A percentile compares a stretch with the other conserved stretches of the same genome.
Evolutionary conservation across 2,888 invertebrate genomes (phyloP).

Genomic region (Pachymerium ferrugineum): DNA sequence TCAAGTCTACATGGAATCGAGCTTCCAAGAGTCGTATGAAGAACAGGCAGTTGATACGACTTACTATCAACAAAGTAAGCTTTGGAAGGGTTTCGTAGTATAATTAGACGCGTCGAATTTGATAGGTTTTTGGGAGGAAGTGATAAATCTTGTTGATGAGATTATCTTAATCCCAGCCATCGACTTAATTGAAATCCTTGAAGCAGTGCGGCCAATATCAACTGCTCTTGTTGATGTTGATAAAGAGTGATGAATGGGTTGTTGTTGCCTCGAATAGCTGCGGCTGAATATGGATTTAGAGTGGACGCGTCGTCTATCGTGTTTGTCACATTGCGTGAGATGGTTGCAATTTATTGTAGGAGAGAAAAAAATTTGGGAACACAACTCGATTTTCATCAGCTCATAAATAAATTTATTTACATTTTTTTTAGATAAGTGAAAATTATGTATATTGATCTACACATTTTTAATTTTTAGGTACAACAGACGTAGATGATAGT

Average conservation of each 20-base stretch:
- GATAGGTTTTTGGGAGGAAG: not conserved
- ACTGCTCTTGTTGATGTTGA: not conserved
- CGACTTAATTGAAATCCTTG: not conserved
- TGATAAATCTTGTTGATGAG: not conserved
- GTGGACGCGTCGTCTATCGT: not conserved
- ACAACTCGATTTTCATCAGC: too few relatives aligned
- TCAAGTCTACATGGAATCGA: slow-evolving; percentile 32
- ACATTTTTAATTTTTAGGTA: not conserved
- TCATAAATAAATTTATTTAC: not conserved
- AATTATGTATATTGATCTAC: not conserved
- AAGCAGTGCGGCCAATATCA: not conserved
- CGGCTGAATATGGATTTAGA: not conserved
- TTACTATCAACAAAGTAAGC: slow-evolving; percentile 33
- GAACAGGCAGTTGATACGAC: slow-evolving; percentile 35
- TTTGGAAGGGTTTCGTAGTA: too few relatives aligned
- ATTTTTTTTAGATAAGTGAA: too few relatives aligned
- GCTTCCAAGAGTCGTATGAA: slow-evolving; percentile 36
- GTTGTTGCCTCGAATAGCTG: too few relatives aligned
- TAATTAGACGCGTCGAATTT: not conserved
- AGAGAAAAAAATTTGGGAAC: too few relatives aligned
- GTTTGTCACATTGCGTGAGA: not conserved
- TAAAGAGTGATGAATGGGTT: not conserved
- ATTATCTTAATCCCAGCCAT: not conserved
- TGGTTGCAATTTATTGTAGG: too few relatives aligned
- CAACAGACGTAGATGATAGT: slow-evolving; percentile 52